A percentile compares a stretch with the other conserved stretches of the same genome.
These are phyloP conservation scores for Hipparchia semele DNA, from an alignment of 2,888 invertebrate genomes.

Conservation along the genomic window DNA sequence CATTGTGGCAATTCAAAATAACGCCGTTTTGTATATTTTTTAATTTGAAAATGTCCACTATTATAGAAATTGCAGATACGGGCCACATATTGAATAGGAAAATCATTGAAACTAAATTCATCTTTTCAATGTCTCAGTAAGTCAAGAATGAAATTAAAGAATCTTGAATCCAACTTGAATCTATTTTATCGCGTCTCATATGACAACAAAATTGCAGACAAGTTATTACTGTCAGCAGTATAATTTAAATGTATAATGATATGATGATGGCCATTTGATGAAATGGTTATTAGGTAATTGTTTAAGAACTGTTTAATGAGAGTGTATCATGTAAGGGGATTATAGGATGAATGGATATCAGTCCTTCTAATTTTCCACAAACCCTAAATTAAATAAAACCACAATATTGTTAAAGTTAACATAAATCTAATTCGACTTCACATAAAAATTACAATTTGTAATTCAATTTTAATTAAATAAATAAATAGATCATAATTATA, in stretches of 20 bases:
- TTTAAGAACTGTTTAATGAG: not conserved
- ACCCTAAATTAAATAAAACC: not conserved
- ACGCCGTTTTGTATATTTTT: conserved; percentile 59
- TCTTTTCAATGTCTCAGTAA: conserved; percentile 10
- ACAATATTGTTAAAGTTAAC: not conserved
- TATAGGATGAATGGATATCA: not conserved
- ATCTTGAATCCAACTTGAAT: conserved; percentile 32
- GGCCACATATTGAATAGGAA: conserved; percentile 41
- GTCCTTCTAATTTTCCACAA: not conserved
- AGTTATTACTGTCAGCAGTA: conserved; percentile 60
- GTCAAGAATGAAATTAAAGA: conserved; percentile 8
- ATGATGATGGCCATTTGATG: conserved; percentile 14
- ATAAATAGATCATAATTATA: not conserved
- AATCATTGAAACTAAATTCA: conserved; percentile 24
- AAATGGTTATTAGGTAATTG: conserved; percentile 6
- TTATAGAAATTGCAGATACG: conserved; percentile 44
- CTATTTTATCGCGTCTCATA: conserved; percentile 34
- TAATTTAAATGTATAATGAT: conserved; percentile 42
- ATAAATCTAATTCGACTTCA: not conserved
- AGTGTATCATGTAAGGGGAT: not conserved
- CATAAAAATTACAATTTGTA: conserved; percentile 1
- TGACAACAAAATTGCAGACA: conserved; percentile 56
- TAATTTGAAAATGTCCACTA: conserved; percentile 58
- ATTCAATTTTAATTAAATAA: not conserved
- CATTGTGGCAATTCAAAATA: conserved; percentile 54